Evolutionary conservation across 2,888 invertebrate species (phyloP).

Genomic region (Nomada goodeniana): DNA sequence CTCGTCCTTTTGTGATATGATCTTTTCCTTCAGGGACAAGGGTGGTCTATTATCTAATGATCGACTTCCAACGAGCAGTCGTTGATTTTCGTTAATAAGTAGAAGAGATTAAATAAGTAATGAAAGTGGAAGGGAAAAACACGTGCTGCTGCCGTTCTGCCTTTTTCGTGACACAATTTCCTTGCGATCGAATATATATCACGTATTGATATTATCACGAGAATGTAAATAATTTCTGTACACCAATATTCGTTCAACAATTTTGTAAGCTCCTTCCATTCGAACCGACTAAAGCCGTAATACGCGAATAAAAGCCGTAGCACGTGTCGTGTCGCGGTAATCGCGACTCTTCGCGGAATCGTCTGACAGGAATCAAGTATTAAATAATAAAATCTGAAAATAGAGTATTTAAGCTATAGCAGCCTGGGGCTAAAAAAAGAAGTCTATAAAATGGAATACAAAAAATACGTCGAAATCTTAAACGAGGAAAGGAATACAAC

Average conservation of each 20-base stretch:
- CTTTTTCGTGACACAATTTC: not conserved
- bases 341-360: too few species aligned
- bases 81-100: not conserved
- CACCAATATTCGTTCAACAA: not conserved
- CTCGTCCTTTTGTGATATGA: not conserved
- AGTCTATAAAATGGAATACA: conserved; percentile 60
- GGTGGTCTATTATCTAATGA: not conserved
- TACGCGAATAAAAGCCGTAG: conserved; percentile 39
- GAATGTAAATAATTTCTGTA: not conserved
- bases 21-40: conserved; percentile 3
- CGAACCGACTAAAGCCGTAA: conserved; percentile 32
- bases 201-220: not conserved
- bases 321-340: conserved; percentile 9
- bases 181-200: not conserved
- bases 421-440: conserved; percentile 44
- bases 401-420: conserved; percentile 60
- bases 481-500: conserved; percentile 50
- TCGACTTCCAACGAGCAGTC: conserved; percentile 13
- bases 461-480: conserved; percentile 60
- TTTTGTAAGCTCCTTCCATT: not conserved
- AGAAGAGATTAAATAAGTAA: not conserved
- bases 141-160: conserved; percentile 11
- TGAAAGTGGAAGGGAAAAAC: not conserved
- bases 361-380: conserved; percentile 44
- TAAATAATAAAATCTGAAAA: conserved; percentile 63